These are phyloP conservation scores for Caerostris extrusa DNA, from an alignment of 1,140 invertebrate species.

Conservation along the genomic window DNA sequence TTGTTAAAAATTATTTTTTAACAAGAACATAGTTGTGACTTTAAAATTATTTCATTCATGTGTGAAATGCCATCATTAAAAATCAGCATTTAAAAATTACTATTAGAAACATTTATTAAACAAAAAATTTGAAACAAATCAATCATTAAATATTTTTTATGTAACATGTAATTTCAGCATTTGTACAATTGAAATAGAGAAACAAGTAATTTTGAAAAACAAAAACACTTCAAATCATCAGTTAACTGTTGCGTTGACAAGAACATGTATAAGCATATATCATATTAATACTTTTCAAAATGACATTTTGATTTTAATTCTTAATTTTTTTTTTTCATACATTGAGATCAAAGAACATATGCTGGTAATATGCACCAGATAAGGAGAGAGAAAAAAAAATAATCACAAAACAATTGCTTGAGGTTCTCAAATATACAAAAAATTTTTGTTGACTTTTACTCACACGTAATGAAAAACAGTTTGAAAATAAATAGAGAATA, in stretches of 20 bases:
- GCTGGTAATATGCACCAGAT: background rate
- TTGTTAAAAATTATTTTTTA: too few species aligned
- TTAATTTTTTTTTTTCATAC: background rate
- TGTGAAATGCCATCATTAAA: too few species aligned
- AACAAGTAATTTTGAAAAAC: background rate
- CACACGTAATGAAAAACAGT: slow-evolving; percentile 11
- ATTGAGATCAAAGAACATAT: background rate
- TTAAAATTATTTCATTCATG: too few species aligned
- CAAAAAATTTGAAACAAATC: background rate
- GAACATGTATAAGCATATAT: background rate
- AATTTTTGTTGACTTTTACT: background rate
- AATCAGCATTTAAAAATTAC: too few species aligned
- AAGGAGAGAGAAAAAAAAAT: background rate
- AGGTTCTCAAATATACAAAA: slow-evolving; percentile 4
- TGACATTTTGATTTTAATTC: background rate
- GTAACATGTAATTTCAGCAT: background rate
- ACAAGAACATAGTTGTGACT: too few species aligned
- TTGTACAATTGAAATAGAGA: background rate
- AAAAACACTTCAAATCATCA: background rate
- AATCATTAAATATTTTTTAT: background rate
- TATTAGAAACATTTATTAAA: too few species aligned
- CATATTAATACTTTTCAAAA: slow-evolving; percentile 15
- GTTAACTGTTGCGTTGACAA: background rate
- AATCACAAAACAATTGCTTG: slow-evolving; percentile 19
- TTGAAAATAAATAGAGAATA: slow-evolving; percentile 50